Evolutionary conservation across 2,113 vertebrate genomes (phyloP), one percentile per base, ranked within the genome.

Genomic region (Pedionomus torquatus): DNA sequence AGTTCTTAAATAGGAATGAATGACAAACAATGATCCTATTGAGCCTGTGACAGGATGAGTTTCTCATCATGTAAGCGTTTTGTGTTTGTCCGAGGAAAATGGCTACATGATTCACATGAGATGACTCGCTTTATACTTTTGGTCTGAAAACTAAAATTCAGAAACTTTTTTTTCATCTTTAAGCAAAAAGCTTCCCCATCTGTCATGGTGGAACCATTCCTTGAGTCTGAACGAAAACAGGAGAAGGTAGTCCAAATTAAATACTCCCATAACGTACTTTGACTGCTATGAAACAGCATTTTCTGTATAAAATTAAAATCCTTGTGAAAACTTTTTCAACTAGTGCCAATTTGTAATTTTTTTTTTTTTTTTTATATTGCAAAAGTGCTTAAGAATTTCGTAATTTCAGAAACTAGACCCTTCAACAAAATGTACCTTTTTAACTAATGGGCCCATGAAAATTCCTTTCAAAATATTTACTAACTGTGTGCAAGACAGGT

Each of bases 101-200:
- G 46, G 49, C 80, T 63, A 30, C 12, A 18, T 24, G 46, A 51
- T 31, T 79, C 1, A 1, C 61, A 52, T n/a, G 3, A 71, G 39
- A 54, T 52, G 68, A 83, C 81, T n/a, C 71, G n/a, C 60, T 84
- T 83, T 68, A 87, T 26, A 24, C 24, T 14, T 80, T 83, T 61
- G 18, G 12, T 7, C 43, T n/a, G 28, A 83, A 92, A 97, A 83
- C 55, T 68, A 58, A 55, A 81, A 89, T 61, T 68, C 55, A 13
- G 55, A 52, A 82, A 49, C 89, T 75, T 89, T 30, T 66, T 87
- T 86, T 81, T 82, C 31, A 46, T 41, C 60, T 71, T 89, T 61
- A 48, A 71, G 51, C 17, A 89, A 84, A 90, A 94, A 75, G 5
- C 48, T 69, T 85, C 37, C 19, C 17, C 5, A 31, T 41, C 71